Evolutionary conservation across 2,113 vertebrate genomes (phyloP), one percentile per base, ranked within the genome.

Genomic region (Tragelaphus buxtoni): DNA sequence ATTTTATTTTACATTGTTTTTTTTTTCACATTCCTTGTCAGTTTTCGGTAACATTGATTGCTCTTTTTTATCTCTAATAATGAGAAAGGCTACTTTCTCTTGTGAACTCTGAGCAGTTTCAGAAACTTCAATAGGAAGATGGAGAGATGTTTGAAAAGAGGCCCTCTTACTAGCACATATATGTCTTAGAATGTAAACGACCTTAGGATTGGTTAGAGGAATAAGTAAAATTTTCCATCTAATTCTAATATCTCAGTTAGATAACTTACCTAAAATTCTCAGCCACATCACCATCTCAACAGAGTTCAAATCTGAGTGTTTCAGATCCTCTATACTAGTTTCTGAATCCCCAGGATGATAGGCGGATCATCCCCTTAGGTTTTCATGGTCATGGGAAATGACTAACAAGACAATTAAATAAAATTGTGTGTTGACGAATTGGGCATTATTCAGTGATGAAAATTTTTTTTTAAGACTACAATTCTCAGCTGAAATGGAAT

Each of bases 371-470:
- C 2, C 93, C 47, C 58, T 65, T 5, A 79, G 89, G 81, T 65
- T 30, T 92, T 94, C 76, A 47, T 3, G 13, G 26, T 17, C 28
- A 79, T 83, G 42, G 35, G 26, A 81, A 56, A 42, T 26, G 28
- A 26, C 39, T 63, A 89, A 95, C 6, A 82, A 47, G 85, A 72
- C 28, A 94, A 92, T 97, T 97, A 95, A 93, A 74, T 51, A 90
- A 72, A 93, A 56, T 26, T 13, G 7, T 30, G 4, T 45, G 39
- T 22, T 94, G 24, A 84, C 12, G 53, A 94, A 65, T 74, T 26
- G 6, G 3, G 0, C 26, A 5, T 30, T 58, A 24, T 72, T 93
- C 22, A 32, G 9, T 14, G 63, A 49, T 49, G 28, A 9, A 63
- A 9, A 63, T 8, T 16, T 51, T n/a, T 17, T 35, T 72, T 93